Evolutionary conservation across 2,113 vertebrate species (phyloP).

Genomic region (Physeter macrocephalus): DNA sequence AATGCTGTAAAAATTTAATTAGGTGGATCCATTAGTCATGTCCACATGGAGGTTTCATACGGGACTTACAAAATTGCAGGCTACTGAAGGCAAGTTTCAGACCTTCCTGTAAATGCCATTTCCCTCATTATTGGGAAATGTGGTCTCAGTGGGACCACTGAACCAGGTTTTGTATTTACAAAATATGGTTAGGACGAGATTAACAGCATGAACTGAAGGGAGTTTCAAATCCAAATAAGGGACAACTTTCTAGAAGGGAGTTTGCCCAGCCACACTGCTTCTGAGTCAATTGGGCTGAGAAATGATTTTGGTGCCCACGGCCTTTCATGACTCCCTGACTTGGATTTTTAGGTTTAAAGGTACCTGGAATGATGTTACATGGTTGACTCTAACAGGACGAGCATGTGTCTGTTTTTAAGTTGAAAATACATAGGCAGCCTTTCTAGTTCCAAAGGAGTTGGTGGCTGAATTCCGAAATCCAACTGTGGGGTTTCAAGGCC

Average conservation of each 20-base stretch:
- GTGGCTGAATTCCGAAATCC: not conserved
- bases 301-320: not conserved
- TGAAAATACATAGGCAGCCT: not conserved
- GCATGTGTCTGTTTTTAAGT: not conserved
- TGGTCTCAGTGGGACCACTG: constrained; percentile 77
- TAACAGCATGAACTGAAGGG: constrained; percentile 71
- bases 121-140: constrained; percentile 84
- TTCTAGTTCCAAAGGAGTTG: not conserved
- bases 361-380: not conserved
- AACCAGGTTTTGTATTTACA: constrained; percentile 79
- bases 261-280: not conserved
- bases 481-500: not conserved
- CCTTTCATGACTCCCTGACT: constrained; percentile 22
- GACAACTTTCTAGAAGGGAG: constrained; percentile 47
- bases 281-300: constrained; percentile 20
- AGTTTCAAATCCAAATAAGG: constrained; percentile 43
- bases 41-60: constrained; percentile 79
- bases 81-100: constrained; percentile 80
- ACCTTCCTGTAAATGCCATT: constrained; percentile 84
- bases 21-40: constrained; percentile 85
- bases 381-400: not conserved
- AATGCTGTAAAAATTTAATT: constrained; percentile 89
- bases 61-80: constrained; percentile 80
- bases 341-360: not conserved
- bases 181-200: constrained; percentile 78